Evolutionary conservation across 2,113 vertebrate species (phyloP).

Genomic region (Prolemur simus): DNA sequence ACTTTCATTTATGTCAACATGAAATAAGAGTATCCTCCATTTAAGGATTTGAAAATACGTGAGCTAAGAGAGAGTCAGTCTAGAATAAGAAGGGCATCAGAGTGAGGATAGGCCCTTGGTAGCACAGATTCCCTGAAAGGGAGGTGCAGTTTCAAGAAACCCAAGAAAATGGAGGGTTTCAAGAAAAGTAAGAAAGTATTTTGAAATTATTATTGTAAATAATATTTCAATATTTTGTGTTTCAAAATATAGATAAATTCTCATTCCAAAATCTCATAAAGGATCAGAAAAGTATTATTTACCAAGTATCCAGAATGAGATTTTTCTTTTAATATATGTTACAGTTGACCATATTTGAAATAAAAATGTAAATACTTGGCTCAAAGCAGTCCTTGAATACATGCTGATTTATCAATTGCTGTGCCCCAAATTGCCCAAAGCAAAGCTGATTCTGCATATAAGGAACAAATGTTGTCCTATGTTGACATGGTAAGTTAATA

Average conservation of each 20-base stretch:
- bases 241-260: neutral
- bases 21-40: neutral
- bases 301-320: neutral
- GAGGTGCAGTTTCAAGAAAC: neutral
- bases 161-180: neutral
- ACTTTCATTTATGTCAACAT: neutral
- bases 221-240: neutral
- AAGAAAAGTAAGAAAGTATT: neutral
- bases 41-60: neutral
- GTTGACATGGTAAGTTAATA: neutral
- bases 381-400: conserved; percentile 53
- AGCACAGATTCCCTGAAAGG: neutral
- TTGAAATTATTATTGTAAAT: neutral
- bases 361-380: conserved; percentile 66
- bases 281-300: neutral
- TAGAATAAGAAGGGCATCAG: neutral
- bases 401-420: conserved; percentile 64
- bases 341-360: neutral
- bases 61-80: neutral
- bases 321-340: conserved; percentile 11
- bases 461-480: conserved; percentile 15
- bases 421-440: conserved; percentile 37
- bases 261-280: neutral
- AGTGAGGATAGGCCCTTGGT: neutral
- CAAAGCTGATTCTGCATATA: conserved; percentile 41